Conservation (phyloP, 2,113 vertebrate genomes). For the Thinocorus orbignyianus region DNA sequence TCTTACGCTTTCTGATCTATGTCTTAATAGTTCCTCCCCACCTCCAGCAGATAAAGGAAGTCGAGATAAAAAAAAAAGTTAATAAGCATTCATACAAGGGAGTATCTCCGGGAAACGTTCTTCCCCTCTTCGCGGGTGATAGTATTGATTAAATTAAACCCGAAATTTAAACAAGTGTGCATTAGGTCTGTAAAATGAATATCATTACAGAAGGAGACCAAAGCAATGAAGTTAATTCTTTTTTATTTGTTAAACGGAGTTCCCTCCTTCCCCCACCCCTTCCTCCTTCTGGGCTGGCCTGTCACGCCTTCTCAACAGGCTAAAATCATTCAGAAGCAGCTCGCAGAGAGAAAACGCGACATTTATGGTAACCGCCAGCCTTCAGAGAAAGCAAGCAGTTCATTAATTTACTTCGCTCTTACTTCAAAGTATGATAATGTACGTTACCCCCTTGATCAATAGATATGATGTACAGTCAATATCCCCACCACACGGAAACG, state of each 20-base stretch:
- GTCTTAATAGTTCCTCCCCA: conserved; percentile 65
- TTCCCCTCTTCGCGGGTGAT: conserved; percentile 54
- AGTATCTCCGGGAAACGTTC: conserved; percentile 18
- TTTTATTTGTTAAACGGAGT: conserved; percentile 88
- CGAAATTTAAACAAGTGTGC: conserved; percentile 80
- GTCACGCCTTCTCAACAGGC: conserved; percentile 92
- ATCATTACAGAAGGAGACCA: conserved; percentile 82
- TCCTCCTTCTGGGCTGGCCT: conserved; percentile 90
- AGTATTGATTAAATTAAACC: conserved; percentile 79
- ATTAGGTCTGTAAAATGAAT: conserved; percentile 84
- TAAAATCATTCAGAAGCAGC: conserved; percentile 84
- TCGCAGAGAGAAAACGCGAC: conserved; percentile 78
- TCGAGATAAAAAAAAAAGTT: conserved; percentile 70
- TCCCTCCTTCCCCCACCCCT: conserved; percentile 88
- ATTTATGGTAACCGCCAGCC: conserved; percentile 83
- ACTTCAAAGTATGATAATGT: conserved; percentile 72
- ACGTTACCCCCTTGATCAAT: conserved; percentile 76
- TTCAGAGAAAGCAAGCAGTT: conserved; percentile 81
- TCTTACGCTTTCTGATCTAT: conserved; percentile 62
- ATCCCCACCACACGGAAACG: conserved; percentile 28
- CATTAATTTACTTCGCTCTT: conserved; percentile 83
- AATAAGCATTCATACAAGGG: conserved; percentile 61
- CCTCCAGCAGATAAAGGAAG: conserved; percentile 59
- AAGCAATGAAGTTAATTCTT: conserved; percentile 89
- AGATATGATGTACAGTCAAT: conserved; percentile 81